phyloP scores from a whole-genome alignment of 2,797 vertebrate species.

The Acanthis flammea region DNA sequence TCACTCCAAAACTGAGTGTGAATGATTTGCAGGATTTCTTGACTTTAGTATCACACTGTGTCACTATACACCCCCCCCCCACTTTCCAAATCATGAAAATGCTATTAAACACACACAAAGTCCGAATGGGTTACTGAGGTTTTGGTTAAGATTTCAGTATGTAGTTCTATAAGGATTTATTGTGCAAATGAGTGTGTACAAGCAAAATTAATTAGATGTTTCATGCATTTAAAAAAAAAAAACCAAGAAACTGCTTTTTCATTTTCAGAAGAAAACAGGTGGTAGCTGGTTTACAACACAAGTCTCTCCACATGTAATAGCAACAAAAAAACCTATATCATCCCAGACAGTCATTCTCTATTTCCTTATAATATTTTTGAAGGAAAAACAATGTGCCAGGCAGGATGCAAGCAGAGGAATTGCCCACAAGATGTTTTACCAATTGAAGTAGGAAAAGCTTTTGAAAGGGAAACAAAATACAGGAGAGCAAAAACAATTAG shows the following conservation, averaged over 20 bases:
- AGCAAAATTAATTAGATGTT: slow-evolving; percentile 3
- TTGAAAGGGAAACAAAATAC: slow-evolving; percentile 41
- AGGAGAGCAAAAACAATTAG: slow-evolving; percentile 47
- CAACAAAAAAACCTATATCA: slow-evolving; percentile 15
- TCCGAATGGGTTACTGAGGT: background rate
- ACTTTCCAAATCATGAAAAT: background rate
- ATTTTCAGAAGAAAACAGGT: slow-evolving; percentile 5
- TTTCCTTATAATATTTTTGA: slow-evolving; percentile 2
- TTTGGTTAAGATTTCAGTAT: background rate
- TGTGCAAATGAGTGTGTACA: background rate
- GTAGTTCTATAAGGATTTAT: background rate
- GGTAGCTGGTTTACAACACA: background rate
- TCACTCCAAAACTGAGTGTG: background rate
- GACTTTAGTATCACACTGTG: background rate
- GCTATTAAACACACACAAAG: background rate
- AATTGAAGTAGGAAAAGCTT: slow-evolving; percentile 30
- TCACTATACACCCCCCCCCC: background rate
- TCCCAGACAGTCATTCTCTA: background rate
- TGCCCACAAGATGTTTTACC: slow-evolving; percentile 49
- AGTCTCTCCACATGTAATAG: background rate
- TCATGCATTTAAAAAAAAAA: background rate
- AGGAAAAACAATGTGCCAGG: slow-evolving; percentile 28
- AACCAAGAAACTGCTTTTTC: background rate
- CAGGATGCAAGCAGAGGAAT: slow-evolving; percentile 39
- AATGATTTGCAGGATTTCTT: background rate